These are phyloP conservation scores for Aelia acuminata DNA, from an alignment of 2,888 invertebrate species.

Conservation along the genomic window DNA sequence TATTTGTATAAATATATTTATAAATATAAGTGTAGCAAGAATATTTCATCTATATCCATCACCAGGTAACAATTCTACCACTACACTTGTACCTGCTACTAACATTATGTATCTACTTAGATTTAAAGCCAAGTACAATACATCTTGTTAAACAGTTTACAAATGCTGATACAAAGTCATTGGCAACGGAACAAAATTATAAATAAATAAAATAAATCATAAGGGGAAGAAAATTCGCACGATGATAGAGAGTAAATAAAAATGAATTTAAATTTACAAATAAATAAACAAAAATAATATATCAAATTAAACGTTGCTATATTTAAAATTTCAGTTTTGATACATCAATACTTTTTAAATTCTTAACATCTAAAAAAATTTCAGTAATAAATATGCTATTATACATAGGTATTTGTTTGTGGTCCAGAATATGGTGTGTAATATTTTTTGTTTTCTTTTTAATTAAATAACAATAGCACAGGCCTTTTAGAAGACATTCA, in stretches of 20 bases:
- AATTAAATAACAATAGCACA: slow-evolving; percentile 36
- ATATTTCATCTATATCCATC: background rate
- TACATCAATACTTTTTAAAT: slow-evolving; percentile 60
- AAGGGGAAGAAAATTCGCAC: background rate
- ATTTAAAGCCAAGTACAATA: slow-evolving; percentile 33
- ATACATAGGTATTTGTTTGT: slow-evolving; percentile 35
- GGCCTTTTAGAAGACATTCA: slow-evolving; percentile 33
- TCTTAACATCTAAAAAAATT: slow-evolving; percentile 57
- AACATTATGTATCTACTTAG: slow-evolving; percentile 49
- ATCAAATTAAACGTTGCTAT: slow-evolving; percentile 54
- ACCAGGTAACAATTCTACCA: slow-evolving; percentile 17
- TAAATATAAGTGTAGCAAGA: background rate
- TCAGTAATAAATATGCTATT: slow-evolving; percentile 55
- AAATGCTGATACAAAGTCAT: slow-evolving; percentile 36
- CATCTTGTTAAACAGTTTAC: slow-evolving; percentile 53
- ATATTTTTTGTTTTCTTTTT: background rate
- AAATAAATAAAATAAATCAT: background rate
- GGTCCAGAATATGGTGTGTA: slow-evolving; percentile 45
- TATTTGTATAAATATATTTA: background rate
- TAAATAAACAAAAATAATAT: background rate
- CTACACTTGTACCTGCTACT: slow-evolving; percentile 50
- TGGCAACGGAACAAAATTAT: slow-evolving; percentile 30
- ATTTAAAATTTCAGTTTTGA: slow-evolving; percentile 59
- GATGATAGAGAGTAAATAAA: background rate
- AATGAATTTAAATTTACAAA: background rate